Evolutionary conservation across 2,797 vertebrate genomes (phyloP).

Genomic region (Momotus momota): DNA sequence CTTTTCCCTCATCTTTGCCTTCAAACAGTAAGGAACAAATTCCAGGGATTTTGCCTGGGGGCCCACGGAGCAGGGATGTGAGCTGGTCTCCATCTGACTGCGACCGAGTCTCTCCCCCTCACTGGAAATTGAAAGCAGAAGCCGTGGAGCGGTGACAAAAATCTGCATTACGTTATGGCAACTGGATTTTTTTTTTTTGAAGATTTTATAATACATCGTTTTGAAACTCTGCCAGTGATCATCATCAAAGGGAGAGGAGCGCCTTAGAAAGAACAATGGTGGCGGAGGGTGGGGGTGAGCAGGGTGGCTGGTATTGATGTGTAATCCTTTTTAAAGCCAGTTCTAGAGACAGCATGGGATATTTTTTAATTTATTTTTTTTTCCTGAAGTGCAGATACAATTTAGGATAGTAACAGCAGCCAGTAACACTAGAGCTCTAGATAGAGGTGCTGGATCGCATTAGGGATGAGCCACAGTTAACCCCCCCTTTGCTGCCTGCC

Average conservation of each 20-base stretch:
- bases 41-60: conserved; percentile 74
- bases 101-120: conserved; percentile 73
- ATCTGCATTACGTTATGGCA: conserved; percentile 91
- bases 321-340: conserved; percentile 66
- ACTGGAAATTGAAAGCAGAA: conserved; percentile 91
- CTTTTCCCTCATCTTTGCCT: conserved; percentile 25
- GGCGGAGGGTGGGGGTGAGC: conserved; percentile 52
- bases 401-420: conserved; percentile 45
- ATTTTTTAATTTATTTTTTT: background rate
- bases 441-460: background rate
- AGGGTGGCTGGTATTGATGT: conserved; percentile 65
- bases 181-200: conserved; percentile 77
- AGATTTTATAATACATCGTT: conserved; percentile 86
- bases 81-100: conserved; percentile 75
- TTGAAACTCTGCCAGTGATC: conserved; percentile 87
- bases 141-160: conserved; percentile 87
- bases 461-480: background rate
- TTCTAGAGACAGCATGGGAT: conserved; percentile 56
- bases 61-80: conserved; percentile 40
- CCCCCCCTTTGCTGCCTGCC: background rate
- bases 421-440: conserved; percentile 11
- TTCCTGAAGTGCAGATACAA: conserved; percentile 55
- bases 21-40: conserved; percentile 73
- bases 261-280: conserved; percentile 71
- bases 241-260: conserved; percentile 85